Base-by-base conservation (phyloP, 2,888 invertebrate species). In the Drosophila rubida region DNA sequence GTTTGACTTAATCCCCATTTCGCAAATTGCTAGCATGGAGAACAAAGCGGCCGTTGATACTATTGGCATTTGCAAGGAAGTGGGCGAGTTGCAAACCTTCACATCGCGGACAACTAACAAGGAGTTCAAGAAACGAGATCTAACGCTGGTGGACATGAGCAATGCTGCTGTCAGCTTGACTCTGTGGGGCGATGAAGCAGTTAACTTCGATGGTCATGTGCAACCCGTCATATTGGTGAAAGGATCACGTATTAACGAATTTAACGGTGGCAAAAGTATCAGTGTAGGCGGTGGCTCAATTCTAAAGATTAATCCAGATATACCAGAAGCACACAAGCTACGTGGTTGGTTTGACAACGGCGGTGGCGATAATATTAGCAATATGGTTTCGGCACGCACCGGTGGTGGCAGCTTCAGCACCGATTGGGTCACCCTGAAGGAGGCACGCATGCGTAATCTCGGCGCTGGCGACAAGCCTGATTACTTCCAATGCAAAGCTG, bases 261-360 rank as follows among this genome's bases (percentile, higher is more conserved):
- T 96, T 92, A 96, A 90, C 57, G 97, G 97, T 44, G 95, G 95
- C 63, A 96, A 96, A 91, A 95, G 93, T 22, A 85, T 96, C 25
- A 94, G 94, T 1, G 92, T 94, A 63, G 80, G 94, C 0, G 90
- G 92, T 11, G 94, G 95, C 22, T 94, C 95, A 7, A 93, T 94
- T 77, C 57, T 98, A 62, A 94, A 96, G 75, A 90, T 96, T 5
- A 97, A 99, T 93, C 99, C 99, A 0, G 98, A 99, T 90, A 93
- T 98, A 25, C 94, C 95, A 0, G 97, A 97, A 87, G 96, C 97
- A 1, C 96, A 97, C 90, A 93, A 93, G 75, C 93, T 99, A 45
- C 94, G 96, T 58, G 97, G 97, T 27, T 99, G 99, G 99, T 99
- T 94, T 91, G 97, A 97, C 90, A 94, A 95, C 76, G 95, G 95